phyloP scores from a whole-genome alignment of 2,113 vertebrate species.

The Corythornis madagascariensis region DNA sequence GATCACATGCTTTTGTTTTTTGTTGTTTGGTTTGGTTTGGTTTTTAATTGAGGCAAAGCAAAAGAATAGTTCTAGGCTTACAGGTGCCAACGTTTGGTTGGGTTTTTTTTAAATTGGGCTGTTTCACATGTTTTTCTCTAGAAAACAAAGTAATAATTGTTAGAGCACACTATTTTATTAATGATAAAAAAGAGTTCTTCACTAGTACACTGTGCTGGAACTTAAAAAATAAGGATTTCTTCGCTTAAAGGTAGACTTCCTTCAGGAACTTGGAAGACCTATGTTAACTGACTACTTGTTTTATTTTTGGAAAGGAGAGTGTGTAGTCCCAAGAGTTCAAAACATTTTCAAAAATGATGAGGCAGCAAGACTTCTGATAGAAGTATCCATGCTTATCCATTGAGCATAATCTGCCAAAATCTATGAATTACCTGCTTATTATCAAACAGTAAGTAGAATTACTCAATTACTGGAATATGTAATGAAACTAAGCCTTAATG shows the following conservation, averaged over 20 bases:
- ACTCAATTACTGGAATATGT: neutral
- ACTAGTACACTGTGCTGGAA: neutral
- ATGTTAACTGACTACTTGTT: neutral
- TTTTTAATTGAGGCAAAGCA: neutral
- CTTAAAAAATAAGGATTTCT: neutral
- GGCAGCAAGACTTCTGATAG: neutral
- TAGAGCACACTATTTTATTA: neutral
- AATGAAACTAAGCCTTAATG: neutral
- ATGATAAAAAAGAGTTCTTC: neutral
- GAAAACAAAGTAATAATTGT: neutral
- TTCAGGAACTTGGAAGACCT: neutral
- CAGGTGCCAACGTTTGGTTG: neutral
- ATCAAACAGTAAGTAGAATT: neutral
- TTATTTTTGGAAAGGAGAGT: neutral
- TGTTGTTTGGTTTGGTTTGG: neutral
- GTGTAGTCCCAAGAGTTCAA: neutral
- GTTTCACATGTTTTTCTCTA: neutral
- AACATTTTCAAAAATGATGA: neutral
- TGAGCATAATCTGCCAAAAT: neutral
- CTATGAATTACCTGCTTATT: neutral
- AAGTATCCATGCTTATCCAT: neutral
- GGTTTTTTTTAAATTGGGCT: neutral
- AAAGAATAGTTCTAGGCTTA: neutral
- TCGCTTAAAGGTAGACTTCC: neutral
- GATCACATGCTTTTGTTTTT: neutral